Conservation (phyloP, 1,140 invertebrate genomes). For the Magallana ariakensis region DNA sequence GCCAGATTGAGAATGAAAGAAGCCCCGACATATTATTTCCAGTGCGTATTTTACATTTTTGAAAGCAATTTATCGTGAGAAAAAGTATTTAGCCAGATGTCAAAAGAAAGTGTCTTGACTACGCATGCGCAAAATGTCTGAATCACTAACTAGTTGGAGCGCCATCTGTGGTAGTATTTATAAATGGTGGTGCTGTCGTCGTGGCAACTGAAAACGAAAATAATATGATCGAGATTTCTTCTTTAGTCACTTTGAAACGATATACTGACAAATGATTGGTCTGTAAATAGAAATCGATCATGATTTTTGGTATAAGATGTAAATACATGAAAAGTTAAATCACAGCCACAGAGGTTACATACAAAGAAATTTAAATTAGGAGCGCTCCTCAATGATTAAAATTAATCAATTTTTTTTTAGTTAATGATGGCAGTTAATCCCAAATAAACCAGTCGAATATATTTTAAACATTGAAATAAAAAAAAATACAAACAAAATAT, state of each 20-base stretch:
- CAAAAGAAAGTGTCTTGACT: conserved; percentile 31
- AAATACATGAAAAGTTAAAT: neutral
- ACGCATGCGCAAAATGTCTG: conserved; percentile 32
- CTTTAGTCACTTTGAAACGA: neutral
- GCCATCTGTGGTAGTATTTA: conserved; percentile 33
- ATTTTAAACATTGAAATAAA: neutral
- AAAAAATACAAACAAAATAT: neutral
- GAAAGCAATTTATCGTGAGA: conserved; percentile 36
- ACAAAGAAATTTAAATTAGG: neutral
- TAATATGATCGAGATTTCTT: conserved; percentile 36
- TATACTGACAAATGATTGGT: neutral
- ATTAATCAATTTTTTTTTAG: neutral
- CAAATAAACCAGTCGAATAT: neutral
- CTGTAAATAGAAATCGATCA: neutral
- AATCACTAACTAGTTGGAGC: conserved; percentile 38
- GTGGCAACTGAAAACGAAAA: conserved; percentile 25
- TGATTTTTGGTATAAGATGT: neutral
- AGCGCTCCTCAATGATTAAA: neutral
- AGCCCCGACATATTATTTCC: conserved; percentile 37
- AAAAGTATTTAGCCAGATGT: conserved; percentile 30
- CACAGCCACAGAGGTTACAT: neutral
- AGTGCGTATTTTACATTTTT: conserved; percentile 37
- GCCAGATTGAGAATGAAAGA: conserved; percentile 30
- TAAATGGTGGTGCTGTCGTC: conserved; percentile 25
- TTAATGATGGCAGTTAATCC: conserved; percentile 1